These are phyloP conservation scores for Paradisaea rubra DNA, from an alignment of 2,113 vertebrate genomes.

Conservation along the genomic window DNA sequence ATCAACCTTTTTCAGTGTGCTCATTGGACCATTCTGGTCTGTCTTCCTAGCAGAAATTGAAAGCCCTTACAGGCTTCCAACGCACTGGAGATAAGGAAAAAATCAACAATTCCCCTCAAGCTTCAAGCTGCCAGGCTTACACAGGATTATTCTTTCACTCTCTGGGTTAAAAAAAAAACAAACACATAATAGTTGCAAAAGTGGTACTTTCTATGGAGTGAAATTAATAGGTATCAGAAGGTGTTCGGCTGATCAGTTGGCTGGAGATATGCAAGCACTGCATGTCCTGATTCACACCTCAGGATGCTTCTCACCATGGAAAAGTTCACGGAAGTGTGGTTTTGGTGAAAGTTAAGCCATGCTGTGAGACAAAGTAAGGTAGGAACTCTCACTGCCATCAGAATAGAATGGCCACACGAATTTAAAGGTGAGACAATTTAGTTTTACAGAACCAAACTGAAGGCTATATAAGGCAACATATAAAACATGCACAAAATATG, in stretches of 20 bases:
- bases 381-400: not conserved
- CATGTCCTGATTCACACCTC: not conserved
- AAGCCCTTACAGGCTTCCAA: not conserved
- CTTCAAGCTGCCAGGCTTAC: not conserved
- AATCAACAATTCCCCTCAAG: not conserved
- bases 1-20: not conserved
- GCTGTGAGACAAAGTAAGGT: not conserved
- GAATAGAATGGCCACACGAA: not conserved
- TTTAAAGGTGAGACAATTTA: not conserved
- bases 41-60: not conserved
- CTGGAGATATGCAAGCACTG: fast-evolving
- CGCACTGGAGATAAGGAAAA: not conserved
- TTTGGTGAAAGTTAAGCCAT: not conserved
- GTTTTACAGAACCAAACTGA: not conserved
- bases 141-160: not conserved
- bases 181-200: not conserved
- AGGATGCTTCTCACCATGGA: not conserved
- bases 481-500: not conserved
- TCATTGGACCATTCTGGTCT: not conserved
- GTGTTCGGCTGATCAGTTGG: not conserved
- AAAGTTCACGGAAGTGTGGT: not conserved
- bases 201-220: not conserved
- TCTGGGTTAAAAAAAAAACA: not conserved
- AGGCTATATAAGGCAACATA: not conserved
- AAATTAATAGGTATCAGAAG: not conserved